Evolutionary conservation across 2,888 invertebrate species (phyloP).

Genomic region (Hoplodrina blanda): DNA sequence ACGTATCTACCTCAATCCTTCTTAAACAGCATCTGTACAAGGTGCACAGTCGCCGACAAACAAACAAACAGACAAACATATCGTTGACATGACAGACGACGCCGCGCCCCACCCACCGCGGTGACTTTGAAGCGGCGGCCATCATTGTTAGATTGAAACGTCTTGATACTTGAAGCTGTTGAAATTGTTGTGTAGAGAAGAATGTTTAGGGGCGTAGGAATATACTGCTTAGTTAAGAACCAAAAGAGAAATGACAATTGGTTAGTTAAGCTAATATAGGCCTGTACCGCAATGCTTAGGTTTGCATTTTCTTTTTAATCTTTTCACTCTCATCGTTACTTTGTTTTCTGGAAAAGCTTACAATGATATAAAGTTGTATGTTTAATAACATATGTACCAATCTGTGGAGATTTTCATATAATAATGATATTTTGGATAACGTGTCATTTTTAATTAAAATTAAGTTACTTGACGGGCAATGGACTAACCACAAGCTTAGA

Average conservation of each 20-base stretch:
- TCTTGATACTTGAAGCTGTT: slow-evolving; percentile 27
- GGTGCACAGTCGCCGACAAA: slow-evolving; percentile 59
- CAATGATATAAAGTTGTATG: too few species aligned
- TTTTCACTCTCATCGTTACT: not conserved
- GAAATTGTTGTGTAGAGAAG: slow-evolving; percentile 3
- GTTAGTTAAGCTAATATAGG: not conserved
- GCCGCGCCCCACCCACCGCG: slow-evolving; percentile 64
- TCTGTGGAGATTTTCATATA: too few species aligned
- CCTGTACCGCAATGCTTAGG: too few species aligned
- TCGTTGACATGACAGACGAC: slow-evolving; percentile 55
- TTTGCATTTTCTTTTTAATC: not conserved
- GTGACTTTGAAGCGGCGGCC: slow-evolving; percentile 28
- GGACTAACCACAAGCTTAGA: too few species aligned
- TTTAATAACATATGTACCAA: too few species aligned
- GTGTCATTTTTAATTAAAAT: too few species aligned
- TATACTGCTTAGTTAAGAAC: not conserved
- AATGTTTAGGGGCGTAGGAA: slow-evolving; percentile 14
- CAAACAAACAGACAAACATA: slow-evolving; percentile 72
- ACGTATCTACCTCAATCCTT: slow-evolving; percentile 21
- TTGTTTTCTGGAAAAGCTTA: not conserved
- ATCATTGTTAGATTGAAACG: slow-evolving; percentile 17
- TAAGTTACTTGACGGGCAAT: too few species aligned
- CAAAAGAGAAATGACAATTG: not conserved
- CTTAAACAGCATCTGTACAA: slow-evolving; percentile 59
- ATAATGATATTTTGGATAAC: too few species aligned